Base-by-base conservation (phyloP, 2,888 invertebrate genomes). In the Pecten maximus region DNA sequence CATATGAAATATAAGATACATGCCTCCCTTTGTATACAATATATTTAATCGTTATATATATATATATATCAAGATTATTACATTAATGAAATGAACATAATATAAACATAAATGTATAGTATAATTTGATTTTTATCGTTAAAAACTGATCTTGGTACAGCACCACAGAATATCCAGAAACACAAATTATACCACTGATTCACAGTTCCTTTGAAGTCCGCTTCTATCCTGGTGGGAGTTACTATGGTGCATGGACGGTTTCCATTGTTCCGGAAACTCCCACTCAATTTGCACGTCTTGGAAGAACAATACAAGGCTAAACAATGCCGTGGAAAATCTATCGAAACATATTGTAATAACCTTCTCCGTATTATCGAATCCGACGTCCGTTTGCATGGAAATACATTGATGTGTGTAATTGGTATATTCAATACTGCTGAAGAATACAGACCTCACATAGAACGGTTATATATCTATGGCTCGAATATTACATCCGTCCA, bases 341-440 rank as follows among this genome's bases (percentile, higher is more conserved):
- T 74, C 74, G 0, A 8, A 28, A 10, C 35, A 12, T 2, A 35
- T 35, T 35, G 28, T 12, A 35, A 28, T 74, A 74, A 74, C 15
- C 28, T 35, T 74, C 74, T 74, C 10, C n/a, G 0, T 74, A 74
- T 74, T 74, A 74, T 35, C 35, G 74, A 35, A 28, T 74, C 28
- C 28, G 23, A 28, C 74, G 74, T 35, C 2, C 74, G 74, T 28
- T 35, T 74, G 28, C 35, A 23, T 74, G 8, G 15, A 74, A 28
- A 3, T 35, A 35, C 74, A 74, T 74, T 74, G 74, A 74, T 74
- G 74, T 74, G 35, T 74, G 12, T 74, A 74, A 74, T 74, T 28
- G 74, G 74, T 74, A 35, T 35, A 74, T 74, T 28, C 74, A 74
- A 74, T 74, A 74, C 35, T 35, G 74, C 23, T 74, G 74, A 74